These are phyloP conservation scores for Trachelus troglodyta DNA, from an alignment of 2,888 invertebrate genomes.

Conservation along the genomic window DNA sequence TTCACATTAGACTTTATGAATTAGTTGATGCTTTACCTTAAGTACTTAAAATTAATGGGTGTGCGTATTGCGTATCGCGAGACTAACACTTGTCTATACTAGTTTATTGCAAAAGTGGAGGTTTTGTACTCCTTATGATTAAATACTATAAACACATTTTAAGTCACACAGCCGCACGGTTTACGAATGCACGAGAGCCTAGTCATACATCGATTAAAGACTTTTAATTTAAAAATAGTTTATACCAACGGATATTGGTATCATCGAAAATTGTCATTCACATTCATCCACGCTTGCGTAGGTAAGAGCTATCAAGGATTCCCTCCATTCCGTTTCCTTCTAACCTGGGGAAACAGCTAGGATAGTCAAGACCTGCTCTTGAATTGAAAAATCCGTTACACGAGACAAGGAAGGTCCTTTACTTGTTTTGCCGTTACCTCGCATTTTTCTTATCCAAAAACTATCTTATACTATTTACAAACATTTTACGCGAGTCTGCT, in stretches of 20 bases:
- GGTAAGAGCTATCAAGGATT: not conserved
- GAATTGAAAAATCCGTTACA: no score
- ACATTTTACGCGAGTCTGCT: not conserved
- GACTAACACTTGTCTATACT: not conserved
- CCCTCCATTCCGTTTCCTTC: not conserved
- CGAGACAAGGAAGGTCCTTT: not conserved
- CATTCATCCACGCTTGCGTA: not conserved
- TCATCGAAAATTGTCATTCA: not conserved
- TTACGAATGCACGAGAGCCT: slow-evolving; percentile 32
- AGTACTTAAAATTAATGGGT: not conserved
- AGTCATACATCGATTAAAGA: slow-evolving; percentile 3
- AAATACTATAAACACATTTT: slow-evolving; percentile 27
- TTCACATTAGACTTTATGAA: not conserved
- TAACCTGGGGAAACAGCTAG: not conserved
- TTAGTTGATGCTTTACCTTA: not conserved
- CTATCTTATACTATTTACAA: not conserved
- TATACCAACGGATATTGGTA: not conserved
- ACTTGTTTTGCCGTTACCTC: not conserved
- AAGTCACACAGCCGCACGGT: slow-evolving; percentile 58
- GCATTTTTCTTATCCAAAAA: not conserved
- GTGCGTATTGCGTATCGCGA: not conserved
- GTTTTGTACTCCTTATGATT: not conserved
- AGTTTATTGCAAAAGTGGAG: not conserved
- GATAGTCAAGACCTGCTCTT: not conserved
- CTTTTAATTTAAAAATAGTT: not conserved